These are phyloP conservation scores for Albula glossodonta DNA, from an alignment of 2,113 vertebrate species.

Conservation along the genomic window DNA sequence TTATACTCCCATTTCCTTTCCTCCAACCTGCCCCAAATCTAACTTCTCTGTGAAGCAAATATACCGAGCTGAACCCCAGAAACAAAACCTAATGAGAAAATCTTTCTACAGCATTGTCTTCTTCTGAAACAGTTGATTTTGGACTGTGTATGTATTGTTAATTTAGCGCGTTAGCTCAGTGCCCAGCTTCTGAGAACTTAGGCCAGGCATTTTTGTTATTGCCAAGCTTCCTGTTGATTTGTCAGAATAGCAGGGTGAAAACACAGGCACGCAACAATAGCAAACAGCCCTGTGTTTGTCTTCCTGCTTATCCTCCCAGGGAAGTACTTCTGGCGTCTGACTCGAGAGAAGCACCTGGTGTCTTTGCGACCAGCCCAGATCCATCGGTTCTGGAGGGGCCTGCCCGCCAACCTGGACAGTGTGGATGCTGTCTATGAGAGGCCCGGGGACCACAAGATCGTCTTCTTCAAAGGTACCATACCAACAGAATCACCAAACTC, in stretches of 20 bases:
- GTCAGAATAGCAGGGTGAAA: neutral
- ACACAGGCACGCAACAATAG: neutral
- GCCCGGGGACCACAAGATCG: conserved; percentile 88
- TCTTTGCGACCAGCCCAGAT: conserved; percentile 90
- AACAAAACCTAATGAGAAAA: neutral
- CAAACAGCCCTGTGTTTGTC: neutral
- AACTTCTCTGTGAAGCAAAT: neutral
- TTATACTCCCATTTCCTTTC: neutral
- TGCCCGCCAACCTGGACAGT: conserved; percentile 84
- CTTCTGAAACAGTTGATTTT: neutral
- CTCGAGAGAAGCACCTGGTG: conserved; percentile 90
- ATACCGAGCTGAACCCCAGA: neutral
- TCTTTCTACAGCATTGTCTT: neutral
- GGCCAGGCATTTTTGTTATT: neutral
- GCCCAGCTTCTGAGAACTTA: neutral
- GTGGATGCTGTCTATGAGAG: conserved; percentile 92
- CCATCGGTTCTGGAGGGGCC: conserved; percentile 94
- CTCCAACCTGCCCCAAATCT: neutral
- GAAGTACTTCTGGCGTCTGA: conserved; percentile 95
- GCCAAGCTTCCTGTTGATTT: conserved; percentile 6
- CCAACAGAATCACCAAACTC: neutral
- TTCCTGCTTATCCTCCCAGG: conserved; percentile 62
- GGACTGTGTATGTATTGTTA: neutral
- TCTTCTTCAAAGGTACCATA: conserved; percentile 96
- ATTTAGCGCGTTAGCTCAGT: neutral